A percentile compares a stretch with the other conserved stretches of the same genome.
phyloP scores from a whole-genome alignment of 2,113 vertebrate species.

The Corythornis madagascariensis region DNA sequence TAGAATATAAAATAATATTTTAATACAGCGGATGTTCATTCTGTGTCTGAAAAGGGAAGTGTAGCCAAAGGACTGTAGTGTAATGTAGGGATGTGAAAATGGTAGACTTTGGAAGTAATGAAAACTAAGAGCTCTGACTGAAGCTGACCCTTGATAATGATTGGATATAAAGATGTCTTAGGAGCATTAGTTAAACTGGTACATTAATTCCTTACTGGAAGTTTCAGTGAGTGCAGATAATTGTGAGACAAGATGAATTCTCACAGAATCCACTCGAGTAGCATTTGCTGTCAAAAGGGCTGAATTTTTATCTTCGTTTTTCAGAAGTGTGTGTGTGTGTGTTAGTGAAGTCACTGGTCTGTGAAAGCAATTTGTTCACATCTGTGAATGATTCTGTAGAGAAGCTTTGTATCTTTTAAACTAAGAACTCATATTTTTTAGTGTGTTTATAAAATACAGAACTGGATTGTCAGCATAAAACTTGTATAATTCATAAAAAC shows the following conservation, averaged over 20 bases:
- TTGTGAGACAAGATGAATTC: neutral
- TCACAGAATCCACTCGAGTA: neutral
- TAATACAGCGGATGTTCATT: neutral
- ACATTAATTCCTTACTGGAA: neutral
- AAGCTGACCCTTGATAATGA: neutral
- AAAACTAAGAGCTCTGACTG: neutral
- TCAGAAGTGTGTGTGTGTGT: rapidly evolving
- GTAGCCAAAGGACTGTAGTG: neutral
- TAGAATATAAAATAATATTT: neutral
- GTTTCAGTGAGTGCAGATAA: neutral
- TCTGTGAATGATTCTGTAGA: neutral
- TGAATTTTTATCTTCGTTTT: neutral
- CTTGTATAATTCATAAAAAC: neutral
- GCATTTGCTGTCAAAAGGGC: neutral
- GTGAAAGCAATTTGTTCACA: neutral
- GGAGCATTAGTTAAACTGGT: neutral
- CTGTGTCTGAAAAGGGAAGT: neutral
- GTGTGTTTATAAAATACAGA: neutral
- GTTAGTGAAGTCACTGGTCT: neutral
- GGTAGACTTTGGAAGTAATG: neutral
- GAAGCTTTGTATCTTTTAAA: neutral
- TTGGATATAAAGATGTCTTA: neutral
- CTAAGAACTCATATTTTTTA: neutral
- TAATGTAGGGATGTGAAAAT: neutral
- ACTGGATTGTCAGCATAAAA: neutral